Conservation (phyloP, 2,113 vertebrate species). For the Epinephelus fuscoguttatus region DNA sequence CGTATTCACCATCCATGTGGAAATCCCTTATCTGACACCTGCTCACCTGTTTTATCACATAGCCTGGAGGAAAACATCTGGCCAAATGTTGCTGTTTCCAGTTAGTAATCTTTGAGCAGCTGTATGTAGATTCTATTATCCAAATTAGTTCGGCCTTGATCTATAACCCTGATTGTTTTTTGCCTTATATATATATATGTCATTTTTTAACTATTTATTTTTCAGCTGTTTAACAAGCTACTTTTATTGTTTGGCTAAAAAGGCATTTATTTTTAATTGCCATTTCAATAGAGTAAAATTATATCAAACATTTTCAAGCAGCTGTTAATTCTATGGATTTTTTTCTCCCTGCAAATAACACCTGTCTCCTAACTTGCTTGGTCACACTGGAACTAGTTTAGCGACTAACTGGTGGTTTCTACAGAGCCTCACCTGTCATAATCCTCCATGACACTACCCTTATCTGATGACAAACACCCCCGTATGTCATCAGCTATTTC, state of each 20-base stretch:
- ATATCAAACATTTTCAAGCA: neutral
- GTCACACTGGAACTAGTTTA: neutral
- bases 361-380: neutral
- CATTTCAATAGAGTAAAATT: neutral
- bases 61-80: constrained; percentile 22
- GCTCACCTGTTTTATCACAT: neutral
- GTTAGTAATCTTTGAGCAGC: neutral
- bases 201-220: too few relatives aligned
- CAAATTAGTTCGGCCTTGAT: neutral
- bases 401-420: neutral
- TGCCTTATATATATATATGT: too few relatives aligned
- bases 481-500: constrained; percentile 42
- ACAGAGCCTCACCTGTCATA: neutral
- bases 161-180: neutral
- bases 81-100: neutral
- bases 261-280: neutral
- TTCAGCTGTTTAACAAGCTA: neutral
- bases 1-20: neutral
- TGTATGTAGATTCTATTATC: neutral
- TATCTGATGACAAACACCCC: constrained; percentile 51
- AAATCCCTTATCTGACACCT: constrained; percentile 8
- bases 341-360: neutral
- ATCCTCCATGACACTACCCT: neutral
- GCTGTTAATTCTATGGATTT: neutral
- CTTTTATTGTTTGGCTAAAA: neutral